These are phyloP conservation scores for Chrysodeixis includens DNA, from an alignment of 2,888 invertebrate genomes.

Conservation along the genomic window DNA sequence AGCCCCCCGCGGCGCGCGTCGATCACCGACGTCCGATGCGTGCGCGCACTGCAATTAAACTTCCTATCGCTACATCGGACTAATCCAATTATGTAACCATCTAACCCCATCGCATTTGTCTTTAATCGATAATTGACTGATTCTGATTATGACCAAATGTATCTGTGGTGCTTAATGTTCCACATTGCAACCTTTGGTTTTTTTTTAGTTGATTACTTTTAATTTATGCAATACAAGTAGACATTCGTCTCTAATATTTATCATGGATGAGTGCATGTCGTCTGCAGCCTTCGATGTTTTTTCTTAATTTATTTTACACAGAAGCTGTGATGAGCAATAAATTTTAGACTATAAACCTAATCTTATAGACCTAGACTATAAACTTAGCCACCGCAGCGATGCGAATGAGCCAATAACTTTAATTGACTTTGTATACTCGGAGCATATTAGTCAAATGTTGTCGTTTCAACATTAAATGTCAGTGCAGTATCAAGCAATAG, in stretches of 20 bases:
- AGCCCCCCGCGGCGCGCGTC: constrained; percentile 84
- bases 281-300: no score
- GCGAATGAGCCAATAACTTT: constrained; percentile 42
- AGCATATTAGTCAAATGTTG: constrained; percentile 65
- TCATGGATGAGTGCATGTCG: no score
- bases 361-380: no score
- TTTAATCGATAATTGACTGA: constrained; percentile 77
- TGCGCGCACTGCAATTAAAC: constrained; percentile 84
- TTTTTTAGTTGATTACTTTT: no score
- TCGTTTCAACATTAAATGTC: constrained; percentile 64
- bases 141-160: constrained; percentile 64
- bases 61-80: constrained; percentile 75
- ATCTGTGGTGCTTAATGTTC: constrained; percentile 15
- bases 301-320: not conserved
- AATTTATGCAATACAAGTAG: constrained; percentile 14
- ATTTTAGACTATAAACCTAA: constrained; percentile 50
- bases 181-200: no score
- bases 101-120: constrained; percentile 71
- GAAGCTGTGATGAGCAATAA: constrained; percentile 14
- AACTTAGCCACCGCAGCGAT: constrained; percentile 49
- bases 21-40: constrained; percentile 75
- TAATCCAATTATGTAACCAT: constrained; percentile 87
- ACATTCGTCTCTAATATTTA: constrained; percentile 32
- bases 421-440: constrained; percentile 53
- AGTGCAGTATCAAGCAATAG: constrained; percentile 48